These are phyloP conservation scores for Hydropotes inermis DNA, from an alignment of 2,113 vertebrate genomes.

Conservation along the genomic window DNA sequence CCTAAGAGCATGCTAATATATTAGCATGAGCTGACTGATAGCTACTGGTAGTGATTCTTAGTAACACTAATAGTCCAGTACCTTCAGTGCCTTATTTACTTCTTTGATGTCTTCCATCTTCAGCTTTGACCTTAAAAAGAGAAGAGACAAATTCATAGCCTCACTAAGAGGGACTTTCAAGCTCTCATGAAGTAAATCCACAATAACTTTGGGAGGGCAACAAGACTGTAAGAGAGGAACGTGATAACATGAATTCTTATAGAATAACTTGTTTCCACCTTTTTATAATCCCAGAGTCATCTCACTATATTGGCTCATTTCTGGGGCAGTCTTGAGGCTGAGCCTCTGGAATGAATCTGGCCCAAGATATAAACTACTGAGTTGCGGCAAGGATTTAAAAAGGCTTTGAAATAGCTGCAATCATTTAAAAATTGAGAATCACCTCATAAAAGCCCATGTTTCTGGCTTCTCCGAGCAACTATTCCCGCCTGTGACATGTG, in stretches of 20 bases:
- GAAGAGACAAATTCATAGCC: not conserved
- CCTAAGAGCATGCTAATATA: rapidly evolving
- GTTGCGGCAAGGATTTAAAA: not conserved
- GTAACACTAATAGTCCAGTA: slow-evolving; percentile 61
- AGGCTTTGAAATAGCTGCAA: not conserved
- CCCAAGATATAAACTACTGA: not conserved
- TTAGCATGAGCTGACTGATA: rapidly evolving
- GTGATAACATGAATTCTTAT: not conserved
- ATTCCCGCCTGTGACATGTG: too few relatives aligned
- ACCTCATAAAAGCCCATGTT: not conserved
- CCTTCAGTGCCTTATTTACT: slow-evolving; percentile 98
- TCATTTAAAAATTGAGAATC: not conserved
- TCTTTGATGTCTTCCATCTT: slow-evolving; percentile 99
- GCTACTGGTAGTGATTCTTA: rapidly evolving
- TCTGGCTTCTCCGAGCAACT: not conserved
- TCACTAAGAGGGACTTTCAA: not conserved
- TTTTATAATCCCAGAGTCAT: not conserved
- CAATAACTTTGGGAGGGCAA: not conserved
- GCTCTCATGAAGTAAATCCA: not conserved
- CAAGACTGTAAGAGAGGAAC: not conserved
- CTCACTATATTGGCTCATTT: not conserved
- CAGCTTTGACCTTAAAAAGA: slow-evolving; percentile 90
- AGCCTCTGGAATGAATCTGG: not conserved
- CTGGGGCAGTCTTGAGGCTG: rapidly evolving
- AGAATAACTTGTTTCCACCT: not conserved